Base-by-base conservation (phyloP, 2,113 vertebrate species). In the Embiotoca jacksoni region DNA sequence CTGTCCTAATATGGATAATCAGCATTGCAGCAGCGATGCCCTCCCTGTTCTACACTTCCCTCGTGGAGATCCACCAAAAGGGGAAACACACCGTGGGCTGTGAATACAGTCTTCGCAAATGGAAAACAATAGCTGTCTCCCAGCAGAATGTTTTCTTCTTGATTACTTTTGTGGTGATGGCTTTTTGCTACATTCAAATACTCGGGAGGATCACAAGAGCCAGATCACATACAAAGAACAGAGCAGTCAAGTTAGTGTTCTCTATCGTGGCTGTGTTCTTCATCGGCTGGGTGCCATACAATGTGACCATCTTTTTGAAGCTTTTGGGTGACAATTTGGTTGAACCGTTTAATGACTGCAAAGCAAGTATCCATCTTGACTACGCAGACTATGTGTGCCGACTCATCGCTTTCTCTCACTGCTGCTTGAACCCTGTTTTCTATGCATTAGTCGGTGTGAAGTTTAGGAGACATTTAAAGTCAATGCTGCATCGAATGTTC, bases 391-490 rank as follows among this genome's bases (percentile, higher is more conserved):
- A 93, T 6, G 77, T 96, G 69, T 96, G 94, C 73, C 93, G 95
- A 4, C 84, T 95, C 14, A 55, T 98, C 11, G 97, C 97, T 32
- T 98, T 96, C 83, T 97, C 94, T 8, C 97, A 98, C 81, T 99
- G 97, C 85, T 98, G 96, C 83, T 92, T 98, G 68, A 99, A 99
- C 81, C 98, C 98, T 0, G 94, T 99, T 41, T 96, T 98, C 80
- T 98, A 98, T 1, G 97, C 94, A 9, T 95, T 99, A 7, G 93
- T 97, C 0, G 97, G 97, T 13, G 94, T 96, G 44, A 98, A 96
- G 88, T 98, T 98, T 84, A 95, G 95, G 81, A 95, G 85, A 7
- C 97, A 98, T 83, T 89, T 98, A 58, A 94, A 94, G 46, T 86
- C 11, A 11, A 77, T 96, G 4, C 72, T 93, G 61, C 80, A 16